A percentile compares a stretch with the other conserved stretches of the same genome.
phyloP scores from a whole-genome alignment of 1,140 invertebrate species.

The Drosophila kanapiae region DNA sequence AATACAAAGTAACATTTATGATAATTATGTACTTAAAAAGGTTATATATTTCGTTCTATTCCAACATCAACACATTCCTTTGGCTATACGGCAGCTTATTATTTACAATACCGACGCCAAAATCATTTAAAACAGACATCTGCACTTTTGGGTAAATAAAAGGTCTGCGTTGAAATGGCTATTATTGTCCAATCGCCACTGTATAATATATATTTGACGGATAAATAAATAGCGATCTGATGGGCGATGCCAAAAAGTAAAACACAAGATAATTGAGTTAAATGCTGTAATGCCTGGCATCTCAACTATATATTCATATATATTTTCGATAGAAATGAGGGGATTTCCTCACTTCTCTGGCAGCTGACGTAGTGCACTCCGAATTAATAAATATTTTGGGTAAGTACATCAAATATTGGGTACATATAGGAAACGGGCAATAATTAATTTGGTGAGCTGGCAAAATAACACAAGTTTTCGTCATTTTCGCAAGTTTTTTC shows the following conservation, averaged over 20 bases:
- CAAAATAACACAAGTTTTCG: not conserved
- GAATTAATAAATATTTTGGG: constrained; percentile 4
- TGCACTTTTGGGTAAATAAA: constrained; percentile 2
- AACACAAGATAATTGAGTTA: not conserved
- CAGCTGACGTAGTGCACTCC: constrained; percentile 3
- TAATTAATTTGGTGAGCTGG: constrained; percentile 9
- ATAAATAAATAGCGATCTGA: constrained; percentile 16
- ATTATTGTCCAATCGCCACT: constrained; percentile 12
- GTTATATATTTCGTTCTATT: not conserved
- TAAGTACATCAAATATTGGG: not conserved
- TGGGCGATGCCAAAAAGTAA: constrained; percentile 6
- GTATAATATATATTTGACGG: not conserved
- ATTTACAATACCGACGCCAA: too few species aligned
- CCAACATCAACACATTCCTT: not conserved
- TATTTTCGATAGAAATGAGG: not conserved
- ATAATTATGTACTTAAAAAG: too few species aligned
- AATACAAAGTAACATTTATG: not conserved
- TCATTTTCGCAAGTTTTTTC: constrained; percentile 4
- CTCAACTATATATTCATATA: not conserved
- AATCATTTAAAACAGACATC: not conserved
- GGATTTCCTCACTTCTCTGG: not conserved
- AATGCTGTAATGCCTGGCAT: constrained; percentile 10
- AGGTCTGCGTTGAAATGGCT: not conserved
- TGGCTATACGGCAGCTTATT: not conserved
- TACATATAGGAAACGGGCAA: constrained; percentile 9